Percentiles rank a stretch among this genome's conserved stretches.
Conservation (phyloP, 2,113 vertebrate species). For the Nematolebias whitei region DNA sequence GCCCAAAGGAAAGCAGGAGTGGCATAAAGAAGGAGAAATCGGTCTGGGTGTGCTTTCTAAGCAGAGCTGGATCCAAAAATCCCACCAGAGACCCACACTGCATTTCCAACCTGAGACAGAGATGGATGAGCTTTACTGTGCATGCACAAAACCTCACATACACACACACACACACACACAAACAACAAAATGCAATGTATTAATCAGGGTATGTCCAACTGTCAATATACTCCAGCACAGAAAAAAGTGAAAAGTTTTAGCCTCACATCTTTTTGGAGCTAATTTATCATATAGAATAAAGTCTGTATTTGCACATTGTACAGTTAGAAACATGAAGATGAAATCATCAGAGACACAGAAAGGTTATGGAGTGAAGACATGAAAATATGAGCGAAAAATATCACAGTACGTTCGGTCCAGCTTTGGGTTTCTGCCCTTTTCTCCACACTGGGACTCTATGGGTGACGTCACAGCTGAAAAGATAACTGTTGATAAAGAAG, state of each 20-base stretch:
- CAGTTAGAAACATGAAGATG: too few relatives aligned
- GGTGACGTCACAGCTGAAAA: too few relatives aligned
- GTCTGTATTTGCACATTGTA: too few relatives aligned
- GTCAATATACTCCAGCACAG: conserved; percentile 11
- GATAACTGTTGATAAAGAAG: too few relatives aligned
- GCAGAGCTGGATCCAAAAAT: conserved; percentile 66
- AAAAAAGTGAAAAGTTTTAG: not conserved
- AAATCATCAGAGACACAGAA: too few relatives aligned
- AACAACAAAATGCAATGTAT: conserved; percentile 19
- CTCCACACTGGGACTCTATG: too few relatives aligned
- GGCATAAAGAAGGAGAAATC: conserved; percentile 62
- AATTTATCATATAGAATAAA: too few relatives aligned
- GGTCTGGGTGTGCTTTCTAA: conserved; percentile 62
- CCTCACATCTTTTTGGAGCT: too few relatives aligned
- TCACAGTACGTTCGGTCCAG: too few relatives aligned
- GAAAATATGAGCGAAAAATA: too few relatives aligned
- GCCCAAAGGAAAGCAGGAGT: conserved; percentile 30
- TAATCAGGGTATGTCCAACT: conserved; percentile 16
- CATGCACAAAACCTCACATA: conserved; percentile 22
- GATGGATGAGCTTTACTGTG: conserved; percentile 53
- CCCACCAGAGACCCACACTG: conserved; percentile 58
- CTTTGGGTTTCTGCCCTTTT: too few relatives aligned
- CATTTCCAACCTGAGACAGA: conserved; percentile 57
- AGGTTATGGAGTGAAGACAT: too few relatives aligned
- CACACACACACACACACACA: conserved; percentile 27